Evolutionary conservation across 2,797 vertebrate genomes (phyloP).

Genomic region (Clamator glandarius): DNA sequence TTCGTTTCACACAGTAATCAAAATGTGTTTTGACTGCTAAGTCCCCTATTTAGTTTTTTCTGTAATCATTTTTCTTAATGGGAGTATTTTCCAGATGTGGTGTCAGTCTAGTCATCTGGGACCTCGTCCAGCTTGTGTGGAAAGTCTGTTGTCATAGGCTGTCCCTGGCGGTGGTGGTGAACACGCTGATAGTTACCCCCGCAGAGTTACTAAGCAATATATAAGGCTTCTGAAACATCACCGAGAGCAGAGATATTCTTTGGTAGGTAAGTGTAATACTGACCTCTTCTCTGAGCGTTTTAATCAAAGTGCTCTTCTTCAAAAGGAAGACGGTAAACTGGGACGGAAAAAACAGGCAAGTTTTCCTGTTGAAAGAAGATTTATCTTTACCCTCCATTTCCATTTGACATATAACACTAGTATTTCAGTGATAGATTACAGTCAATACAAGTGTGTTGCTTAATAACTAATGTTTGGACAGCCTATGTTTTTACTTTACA

Average conservation of each 20-base stretch:
- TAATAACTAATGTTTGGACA: background rate
- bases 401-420: background rate
- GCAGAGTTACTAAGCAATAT: constrained; percentile 69
- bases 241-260: constrained; percentile 44
- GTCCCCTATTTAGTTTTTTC: constrained; percentile 74
- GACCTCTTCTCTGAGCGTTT: background rate
- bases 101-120: constrained; percentile 76
- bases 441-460: background rate
- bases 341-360: background rate
- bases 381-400: background rate
- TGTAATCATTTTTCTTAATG: constrained; percentile 79
- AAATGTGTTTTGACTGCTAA: constrained; percentile 78
- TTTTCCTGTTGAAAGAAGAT: background rate
- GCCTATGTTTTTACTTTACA: background rate
- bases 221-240: constrained; percentile 70
- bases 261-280: constrained; percentile 73
- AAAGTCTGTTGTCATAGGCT: constrained; percentile 81
- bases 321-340: background rate
- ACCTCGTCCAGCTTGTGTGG: constrained; percentile 76
- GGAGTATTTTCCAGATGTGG: constrained; percentile 83
- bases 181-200: constrained; percentile 74
- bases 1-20: constrained; percentile 74
- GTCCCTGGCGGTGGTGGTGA: constrained; percentile 74
- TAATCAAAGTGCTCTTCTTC: constrained; percentile 3
- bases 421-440: background rate